Conservation (phyloP, 2,113 vertebrate genomes). For the Oncorhynchus mykiss region DNA sequence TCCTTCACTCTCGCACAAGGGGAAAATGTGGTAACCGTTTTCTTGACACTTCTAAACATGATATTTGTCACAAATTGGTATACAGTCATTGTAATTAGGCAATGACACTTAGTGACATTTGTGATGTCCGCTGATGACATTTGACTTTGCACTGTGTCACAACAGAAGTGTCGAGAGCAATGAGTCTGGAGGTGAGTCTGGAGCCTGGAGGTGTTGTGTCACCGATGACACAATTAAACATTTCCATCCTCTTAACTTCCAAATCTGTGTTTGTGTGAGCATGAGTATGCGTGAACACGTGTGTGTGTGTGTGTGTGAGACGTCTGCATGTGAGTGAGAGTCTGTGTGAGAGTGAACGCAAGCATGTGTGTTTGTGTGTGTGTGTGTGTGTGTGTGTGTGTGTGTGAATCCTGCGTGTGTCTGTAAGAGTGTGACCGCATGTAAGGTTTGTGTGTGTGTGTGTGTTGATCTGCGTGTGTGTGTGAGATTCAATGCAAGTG, state of each 20-base stretch:
- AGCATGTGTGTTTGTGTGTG: background rate
- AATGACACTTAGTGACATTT: too few species aligned
- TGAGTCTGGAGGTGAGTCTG: background rate
- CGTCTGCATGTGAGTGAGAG: too few species aligned
- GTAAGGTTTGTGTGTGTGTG: background rate
- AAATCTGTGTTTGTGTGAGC: constrained; percentile 5
- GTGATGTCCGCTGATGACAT: background rate
- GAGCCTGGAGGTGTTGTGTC: background rate
- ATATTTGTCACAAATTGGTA: too few species aligned
- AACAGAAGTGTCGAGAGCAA: background rate
- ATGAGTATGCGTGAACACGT: background rate
- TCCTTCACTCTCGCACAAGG: too few species aligned
- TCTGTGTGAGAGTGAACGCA: background rate
- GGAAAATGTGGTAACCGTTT: too few species aligned
- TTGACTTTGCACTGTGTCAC: background rate
- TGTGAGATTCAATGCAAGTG: too few species aligned
- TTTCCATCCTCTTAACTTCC: too few species aligned
- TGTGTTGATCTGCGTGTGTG: background rate
- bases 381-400: background rate
- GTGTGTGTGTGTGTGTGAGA: constrained; percentile 3
- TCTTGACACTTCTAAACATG: background rate
- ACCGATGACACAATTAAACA: background rate
- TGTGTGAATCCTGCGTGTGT: background rate
- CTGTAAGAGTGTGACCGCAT: too few species aligned
- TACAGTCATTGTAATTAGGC: too few species aligned